Conservation (phyloP, 30 jellyfish, hydroid and myxozoan genomes). For the Nemopilema nomurai region DNA sequence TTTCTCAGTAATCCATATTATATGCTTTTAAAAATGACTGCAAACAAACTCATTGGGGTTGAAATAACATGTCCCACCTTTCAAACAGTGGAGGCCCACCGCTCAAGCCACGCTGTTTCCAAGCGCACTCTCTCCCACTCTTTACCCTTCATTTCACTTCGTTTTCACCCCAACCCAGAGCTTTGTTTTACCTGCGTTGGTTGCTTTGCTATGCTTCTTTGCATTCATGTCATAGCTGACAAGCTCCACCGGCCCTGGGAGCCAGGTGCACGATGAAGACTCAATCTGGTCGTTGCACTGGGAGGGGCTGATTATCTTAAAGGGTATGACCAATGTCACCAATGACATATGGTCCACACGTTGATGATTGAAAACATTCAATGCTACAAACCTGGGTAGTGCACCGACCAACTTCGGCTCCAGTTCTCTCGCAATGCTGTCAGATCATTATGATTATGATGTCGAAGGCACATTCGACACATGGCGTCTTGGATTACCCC, state of each 20-base stretch:
- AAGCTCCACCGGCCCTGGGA: no score
- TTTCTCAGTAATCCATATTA: constrained; percentile 11
- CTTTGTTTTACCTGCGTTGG: not conserved
- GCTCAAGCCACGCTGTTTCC: not conserved
- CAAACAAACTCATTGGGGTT: constrained; percentile 12
- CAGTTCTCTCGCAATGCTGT: not conserved
- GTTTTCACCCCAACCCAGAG: not conserved
- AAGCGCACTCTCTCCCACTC: not conserved
- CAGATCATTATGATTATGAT: not conserved
- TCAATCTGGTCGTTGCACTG: no score
- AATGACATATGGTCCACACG: no score
- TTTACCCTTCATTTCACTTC: not conserved
- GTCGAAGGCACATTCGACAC: not conserved
- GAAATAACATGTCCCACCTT: not conserved
- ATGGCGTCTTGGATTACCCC: no score
- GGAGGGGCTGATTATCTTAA: no score
- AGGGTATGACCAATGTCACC: no score
- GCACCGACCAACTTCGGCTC: not conserved
- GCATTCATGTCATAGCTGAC: no score
- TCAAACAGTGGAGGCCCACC: not conserved
- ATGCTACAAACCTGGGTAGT: not conserved
- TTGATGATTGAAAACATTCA: not conserved
- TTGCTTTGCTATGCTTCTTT: not conserved
- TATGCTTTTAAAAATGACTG: constrained; percentile 21
- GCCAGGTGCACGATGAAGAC: no score